Percentiles rank a stretch among this genome's conserved stretches.
These are phyloP conservation scores for Sarcoramphus papa DNA, from an alignment of 2,797 vertebrate genomes.

Conservation along the genomic window DNA sequence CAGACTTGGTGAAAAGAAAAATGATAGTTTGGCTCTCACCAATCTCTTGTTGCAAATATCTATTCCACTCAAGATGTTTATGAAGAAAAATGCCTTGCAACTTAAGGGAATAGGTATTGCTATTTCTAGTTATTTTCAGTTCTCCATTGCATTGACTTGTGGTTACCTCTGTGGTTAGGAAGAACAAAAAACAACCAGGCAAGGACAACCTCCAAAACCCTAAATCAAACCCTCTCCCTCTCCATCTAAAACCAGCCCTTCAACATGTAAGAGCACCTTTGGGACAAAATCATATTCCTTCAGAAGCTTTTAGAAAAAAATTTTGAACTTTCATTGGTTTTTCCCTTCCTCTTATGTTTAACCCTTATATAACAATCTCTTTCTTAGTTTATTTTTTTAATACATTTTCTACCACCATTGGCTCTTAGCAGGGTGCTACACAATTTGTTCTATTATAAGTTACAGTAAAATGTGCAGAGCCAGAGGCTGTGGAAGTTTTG, in stretches of 20 bases:
- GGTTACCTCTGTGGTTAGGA: too few relatives aligned
- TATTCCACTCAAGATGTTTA: not conserved
- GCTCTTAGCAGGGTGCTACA: not conserved
- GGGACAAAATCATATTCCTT: not conserved
- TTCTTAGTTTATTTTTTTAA: not conserved
- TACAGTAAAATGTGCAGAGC: not conserved
- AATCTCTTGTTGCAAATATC: not conserved
- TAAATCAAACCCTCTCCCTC: not conserved
- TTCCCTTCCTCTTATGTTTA: not conserved
- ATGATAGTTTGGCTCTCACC: not conserved
- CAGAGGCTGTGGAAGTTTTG: not conserved
- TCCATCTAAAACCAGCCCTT: not conserved
- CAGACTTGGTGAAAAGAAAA: not conserved
- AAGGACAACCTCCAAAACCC: not conserved
- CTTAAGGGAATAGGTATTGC: not conserved
- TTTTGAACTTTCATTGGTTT: not conserved
- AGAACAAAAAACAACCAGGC: not conserved
- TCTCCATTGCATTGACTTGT: not conserved
- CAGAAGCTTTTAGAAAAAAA: not conserved
- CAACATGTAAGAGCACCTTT: not conserved
- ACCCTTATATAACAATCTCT: not conserved
- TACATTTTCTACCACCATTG: not conserved
- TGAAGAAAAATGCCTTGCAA: not conserved
- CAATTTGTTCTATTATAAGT: not conserved
- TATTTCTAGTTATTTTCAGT: not conserved